These are phyloP conservation scores for Lacerta agilis DNA, from an alignment of 2,797 vertebrate species.

Conservation along the genomic window DNA sequence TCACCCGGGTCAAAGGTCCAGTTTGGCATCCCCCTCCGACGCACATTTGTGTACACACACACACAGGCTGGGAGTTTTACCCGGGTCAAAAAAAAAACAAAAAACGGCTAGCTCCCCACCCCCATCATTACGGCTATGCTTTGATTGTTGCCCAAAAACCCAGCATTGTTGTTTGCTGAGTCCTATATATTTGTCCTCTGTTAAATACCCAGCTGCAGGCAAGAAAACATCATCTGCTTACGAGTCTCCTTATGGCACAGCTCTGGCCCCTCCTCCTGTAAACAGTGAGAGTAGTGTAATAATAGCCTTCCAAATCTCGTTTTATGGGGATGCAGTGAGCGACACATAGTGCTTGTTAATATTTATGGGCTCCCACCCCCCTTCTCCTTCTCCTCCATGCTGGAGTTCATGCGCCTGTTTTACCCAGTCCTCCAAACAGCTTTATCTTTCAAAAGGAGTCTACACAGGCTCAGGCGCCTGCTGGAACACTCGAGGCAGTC, in stretches of 20 bases:
- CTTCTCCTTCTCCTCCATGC: not conserved
- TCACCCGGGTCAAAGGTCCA: too few relatives aligned
- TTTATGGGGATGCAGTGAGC: not conserved
- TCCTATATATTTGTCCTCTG: not conserved
- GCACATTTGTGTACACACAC: too few relatives aligned
- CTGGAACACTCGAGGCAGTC: slow-evolving; percentile 24
- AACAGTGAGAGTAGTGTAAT: not conserved
- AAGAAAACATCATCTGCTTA: not conserved
- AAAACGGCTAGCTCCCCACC: too few relatives aligned
- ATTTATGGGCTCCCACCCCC: not conserved
- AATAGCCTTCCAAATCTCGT: not conserved
- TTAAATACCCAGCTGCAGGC: not conserved
- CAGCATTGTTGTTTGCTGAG: too few relatives aligned
- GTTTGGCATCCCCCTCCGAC: too few relatives aligned
- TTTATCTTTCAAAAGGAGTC: slow-evolving; percentile 15
- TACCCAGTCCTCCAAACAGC: not conserved
- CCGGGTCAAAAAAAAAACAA: too few relatives aligned
- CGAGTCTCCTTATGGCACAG: not conserved
- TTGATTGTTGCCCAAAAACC: too few relatives aligned
- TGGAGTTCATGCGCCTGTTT: not conserved
- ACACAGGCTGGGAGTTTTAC: too few relatives aligned
- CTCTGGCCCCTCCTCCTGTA: not conserved
- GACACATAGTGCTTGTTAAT: not conserved
- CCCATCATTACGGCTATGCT: too few relatives aligned
- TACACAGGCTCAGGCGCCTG: not conserved